Evolutionary conservation across 2,888 invertebrate species (phyloP).

Genomic region (Augochlorella aurata): DNA sequence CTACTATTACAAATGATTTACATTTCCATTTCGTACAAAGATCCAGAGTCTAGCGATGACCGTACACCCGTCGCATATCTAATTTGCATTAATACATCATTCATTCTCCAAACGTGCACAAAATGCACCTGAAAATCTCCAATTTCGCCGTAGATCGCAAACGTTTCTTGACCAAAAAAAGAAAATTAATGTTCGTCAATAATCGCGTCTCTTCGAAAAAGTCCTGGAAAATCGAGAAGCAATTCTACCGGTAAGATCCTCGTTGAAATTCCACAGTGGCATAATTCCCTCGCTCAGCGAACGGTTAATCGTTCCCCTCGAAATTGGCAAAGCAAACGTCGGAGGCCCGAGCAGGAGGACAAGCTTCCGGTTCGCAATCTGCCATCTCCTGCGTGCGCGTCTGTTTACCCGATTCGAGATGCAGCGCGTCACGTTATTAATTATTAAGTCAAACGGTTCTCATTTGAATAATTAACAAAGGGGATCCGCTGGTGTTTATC

Average conservation of each 20-base stretch:
- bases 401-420: slow-evolving; percentile 3
- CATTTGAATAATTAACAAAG: slow-evolving; percentile 18
- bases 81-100: too few relatives aligned
- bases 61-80: too few relatives aligned
- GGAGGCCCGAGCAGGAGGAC: neutral
- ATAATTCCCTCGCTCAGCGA: neutral
- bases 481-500: neutral
- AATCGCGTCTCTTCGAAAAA: too few relatives aligned
- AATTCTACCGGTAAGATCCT: neutral
- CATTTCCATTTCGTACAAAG: too few relatives aligned
- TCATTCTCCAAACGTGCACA: too few relatives aligned
- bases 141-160: too few relatives aligned
- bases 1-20: too few relatives aligned
- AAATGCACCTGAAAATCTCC: too few relatives aligned
- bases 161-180: too few relatives aligned
- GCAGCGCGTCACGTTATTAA: slow-evolving; percentile 5
- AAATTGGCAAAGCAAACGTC: slow-evolving; percentile 38
- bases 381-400: neutral
- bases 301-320: neutral
- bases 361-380: neutral
- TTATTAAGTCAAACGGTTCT: slow-evolving; percentile 13
- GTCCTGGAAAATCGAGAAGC: too few relatives aligned
- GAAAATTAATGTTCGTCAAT: too few relatives aligned
- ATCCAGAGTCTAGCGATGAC: too few relatives aligned
- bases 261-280: neutral